Percentiles rank a stretch among this genome's conserved stretches.
Conservation (phyloP, 2,797 vertebrate species). For the Petrocephalus sullivani region DNA sequence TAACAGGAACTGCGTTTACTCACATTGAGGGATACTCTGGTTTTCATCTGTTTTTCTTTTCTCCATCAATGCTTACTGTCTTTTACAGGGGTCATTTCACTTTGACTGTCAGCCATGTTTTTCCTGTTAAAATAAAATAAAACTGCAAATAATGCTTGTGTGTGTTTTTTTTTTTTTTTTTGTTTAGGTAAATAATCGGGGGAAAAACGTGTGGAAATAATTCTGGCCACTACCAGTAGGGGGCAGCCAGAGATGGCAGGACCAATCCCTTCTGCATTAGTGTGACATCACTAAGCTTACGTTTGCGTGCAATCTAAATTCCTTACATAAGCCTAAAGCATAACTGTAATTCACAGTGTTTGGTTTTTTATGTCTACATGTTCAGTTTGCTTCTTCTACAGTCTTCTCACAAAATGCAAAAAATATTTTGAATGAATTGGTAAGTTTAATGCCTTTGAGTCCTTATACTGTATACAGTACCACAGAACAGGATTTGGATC, state of each 20-base stretch:
- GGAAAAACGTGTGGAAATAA: not conserved
- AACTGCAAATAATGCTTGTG: not conserved
- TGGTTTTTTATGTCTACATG: not conserved
- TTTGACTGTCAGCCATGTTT: constrained; percentile 54
- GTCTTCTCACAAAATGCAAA: not conserved
- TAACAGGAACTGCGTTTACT: constrained; percentile 29
- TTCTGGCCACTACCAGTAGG: not conserved
- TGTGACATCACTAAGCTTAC: not conserved
- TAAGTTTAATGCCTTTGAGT: not conserved
- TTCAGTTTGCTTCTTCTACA: not conserved
- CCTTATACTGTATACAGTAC: too few species aligned
- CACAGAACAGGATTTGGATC: not conserved
- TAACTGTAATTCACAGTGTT: not conserved
- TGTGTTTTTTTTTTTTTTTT: not conserved
- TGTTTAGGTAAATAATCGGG: not conserved
- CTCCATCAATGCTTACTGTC: constrained; percentile 25
- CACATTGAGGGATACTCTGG: constrained; percentile 28
- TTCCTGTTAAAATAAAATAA: constrained; percentile 55
- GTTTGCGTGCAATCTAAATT: not conserved
- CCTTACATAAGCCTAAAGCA: not conserved
- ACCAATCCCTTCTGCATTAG: not conserved
- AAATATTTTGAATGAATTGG: not conserved
- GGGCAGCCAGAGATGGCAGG: not conserved
- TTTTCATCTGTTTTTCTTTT: not conserved
- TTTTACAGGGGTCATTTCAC: constrained; percentile 42